A percentile compares a stretch with the other conserved stretches of the same genome.
Evolutionary conservation across 1,140 invertebrate species (phyloP).

Genomic region (Lordiphosa collinella): DNA sequence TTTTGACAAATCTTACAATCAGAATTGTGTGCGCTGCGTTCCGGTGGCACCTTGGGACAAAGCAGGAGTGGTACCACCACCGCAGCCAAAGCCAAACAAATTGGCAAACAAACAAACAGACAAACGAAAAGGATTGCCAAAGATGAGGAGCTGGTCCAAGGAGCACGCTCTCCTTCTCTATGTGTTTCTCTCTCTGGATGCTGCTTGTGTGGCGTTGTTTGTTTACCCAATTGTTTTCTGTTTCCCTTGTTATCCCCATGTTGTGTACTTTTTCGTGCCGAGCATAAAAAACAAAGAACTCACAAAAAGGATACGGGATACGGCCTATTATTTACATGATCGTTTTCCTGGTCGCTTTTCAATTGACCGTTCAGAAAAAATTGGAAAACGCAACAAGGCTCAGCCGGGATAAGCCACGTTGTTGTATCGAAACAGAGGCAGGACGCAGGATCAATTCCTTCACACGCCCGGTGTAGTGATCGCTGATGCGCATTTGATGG

Average conservation of each 20-base stretch:
- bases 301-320: conserved; percentile 15
- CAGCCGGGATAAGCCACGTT: conserved; percentile 73
- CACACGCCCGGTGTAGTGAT: conserved; percentile 45
- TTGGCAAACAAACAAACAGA: conserved; percentile 60
- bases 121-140: conserved; percentile 52
- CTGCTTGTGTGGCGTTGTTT: conserved; percentile 55
- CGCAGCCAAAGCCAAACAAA: conserved; percentile 61
- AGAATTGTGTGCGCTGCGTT: conserved; percentile 8
- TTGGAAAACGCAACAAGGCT: conserved; percentile 65
- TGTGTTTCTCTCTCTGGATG: not conserved
- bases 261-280: conserved; percentile 16
- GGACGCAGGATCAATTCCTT: conserved; percentile 27
- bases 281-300: conserved; percentile 34
- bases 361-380: conserved; percentile 69
- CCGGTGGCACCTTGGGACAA: conserved; percentile 1
- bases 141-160: conserved; percentile 5
- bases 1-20: conserved; percentile 47
- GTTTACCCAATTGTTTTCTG: conserved; percentile 4
- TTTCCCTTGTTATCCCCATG: conserved; percentile 27
- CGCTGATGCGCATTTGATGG: conserved; percentile 76
- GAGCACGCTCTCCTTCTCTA: conserved; percentile 1
- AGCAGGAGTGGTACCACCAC: conserved; percentile 13
- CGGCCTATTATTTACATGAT: conserved; percentile 35
- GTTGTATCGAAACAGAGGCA: conserved; percentile 42
- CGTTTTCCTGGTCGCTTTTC: conserved; percentile 69